Base-by-base conservation (phyloP, 1,140 invertebrate species). In the Pararge aegeria region DNA sequence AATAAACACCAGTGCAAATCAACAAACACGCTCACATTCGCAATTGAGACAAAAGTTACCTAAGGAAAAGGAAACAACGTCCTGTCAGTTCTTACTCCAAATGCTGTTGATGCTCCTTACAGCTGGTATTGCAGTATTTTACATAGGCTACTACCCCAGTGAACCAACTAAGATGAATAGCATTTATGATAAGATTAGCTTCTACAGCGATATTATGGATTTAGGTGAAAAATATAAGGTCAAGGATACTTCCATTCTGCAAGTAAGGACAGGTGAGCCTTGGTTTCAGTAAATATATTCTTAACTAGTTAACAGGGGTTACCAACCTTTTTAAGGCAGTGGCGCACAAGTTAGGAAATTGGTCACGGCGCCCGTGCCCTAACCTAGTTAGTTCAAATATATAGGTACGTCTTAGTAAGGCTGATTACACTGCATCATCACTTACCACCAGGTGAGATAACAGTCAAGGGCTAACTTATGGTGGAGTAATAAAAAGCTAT, bases 161-260 rank as follows among this genome's bases (percentile, higher is more conserved):
- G 19, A 55, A n/a, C 0, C 50, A 44, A 27, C 0, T 5, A 55
- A 34, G 24, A 64, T 30, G 19, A 58, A 24, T 5, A 51, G 55
- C 38, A 37, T 64, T 46, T 80, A 82, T 72, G 74, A 80, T 75
- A 66, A 73, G 70, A 48, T 50, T 27, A 77, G 53, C 62, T 86
- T 82, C 66, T 64, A 69, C 55, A 71, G 68, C 62, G 78, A 86
- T 68, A 53, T 88, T n/a, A 68, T 55, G 55, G 54, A 60, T 49
- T 52, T 88, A 13, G 72, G 74, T 61, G 59, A 68, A 38, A 85
- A 81, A 58, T 88, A 87, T 55, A 77, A 75, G 63, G 56, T 87
- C n/a, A 66, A 61, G 62, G 66, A 68, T 46, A 65, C 82, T 52
- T 73, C 78, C 16, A 77, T 87, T 59, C 53, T 84, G 27, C 67